Evolutionary conservation across 1,140 invertebrate genomes (phyloP).

Genomic region (Temnothorax longispinosus): DNA sequence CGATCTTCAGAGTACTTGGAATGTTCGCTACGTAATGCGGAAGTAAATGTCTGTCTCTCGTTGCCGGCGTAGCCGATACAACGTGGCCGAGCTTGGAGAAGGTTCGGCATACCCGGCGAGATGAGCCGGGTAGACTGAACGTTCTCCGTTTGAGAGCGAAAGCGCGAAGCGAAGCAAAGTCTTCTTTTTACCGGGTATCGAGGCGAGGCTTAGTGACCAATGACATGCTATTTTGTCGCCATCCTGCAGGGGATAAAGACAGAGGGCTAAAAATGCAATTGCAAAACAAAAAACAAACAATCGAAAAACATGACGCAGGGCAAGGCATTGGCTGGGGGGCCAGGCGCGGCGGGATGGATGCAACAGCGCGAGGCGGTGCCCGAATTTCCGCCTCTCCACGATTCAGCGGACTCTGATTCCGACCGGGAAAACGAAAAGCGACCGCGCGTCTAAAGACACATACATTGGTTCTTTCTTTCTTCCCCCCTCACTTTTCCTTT

Average conservation of each 20-base stretch:
- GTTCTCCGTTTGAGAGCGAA: neutral
- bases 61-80: constrained; percentile 5
- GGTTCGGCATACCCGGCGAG: constrained; percentile 8
- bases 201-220: constrained; percentile 72
- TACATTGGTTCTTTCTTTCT: neutral
- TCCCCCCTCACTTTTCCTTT: neutral
- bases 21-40: neutral
- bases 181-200: constrained; percentile 39
- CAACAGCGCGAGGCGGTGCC: constrained; percentile 83
- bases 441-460: constrained; percentile 81
- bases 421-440: constrained; percentile 85
- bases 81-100: constrained; percentile 31
- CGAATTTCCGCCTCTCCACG: constrained; percentile 84
- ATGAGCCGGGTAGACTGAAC: constrained; percentile 16
- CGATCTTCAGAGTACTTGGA: neutral
- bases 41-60: constrained; percentile 1
- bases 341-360: constrained; percentile 82
- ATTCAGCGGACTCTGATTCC: constrained; percentile 85
- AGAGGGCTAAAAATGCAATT: constrained; percentile 81
- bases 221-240: constrained; percentile 80
- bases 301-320: constrained; percentile 83
- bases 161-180: neutral
- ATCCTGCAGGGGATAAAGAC: constrained; percentile 80
- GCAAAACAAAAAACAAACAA: constrained; percentile 75
- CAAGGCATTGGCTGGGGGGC: constrained; percentile 83